Base-by-base conservation (phyloP, 2,113 vertebrate species). In the Bostrychus sinensis region DNA sequence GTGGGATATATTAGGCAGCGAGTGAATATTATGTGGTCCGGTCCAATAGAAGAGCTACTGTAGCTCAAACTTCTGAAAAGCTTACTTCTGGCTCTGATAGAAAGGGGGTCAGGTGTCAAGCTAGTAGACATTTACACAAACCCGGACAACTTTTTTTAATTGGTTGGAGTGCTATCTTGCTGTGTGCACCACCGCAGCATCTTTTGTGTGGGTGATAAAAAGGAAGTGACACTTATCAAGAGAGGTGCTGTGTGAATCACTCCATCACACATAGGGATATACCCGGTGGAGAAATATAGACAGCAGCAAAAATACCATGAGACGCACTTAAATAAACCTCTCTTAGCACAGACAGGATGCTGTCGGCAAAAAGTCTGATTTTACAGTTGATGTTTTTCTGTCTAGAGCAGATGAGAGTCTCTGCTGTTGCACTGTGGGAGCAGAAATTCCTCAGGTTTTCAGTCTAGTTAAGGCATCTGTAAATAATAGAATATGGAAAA, bases 191-290 rank as follows among this genome's bases (percentile, higher is more conserved):
- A 10, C 45, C 11, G 45, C 71, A 79, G 64, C 74, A 70, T 83
- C 61, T 83, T 54, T 57, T 73, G 66, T 56, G 86, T 83, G 83
- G 80, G 87, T 51, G 83, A 66, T 53, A 87, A 85, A 48, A 70
- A 83, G 86, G 84, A 89, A 89, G 86, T 87, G 85, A 75, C 89
- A 84, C 83, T 83, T 37, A 66, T 63, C 68, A 62, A 48, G 66
- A 76, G 78, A 73, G 75, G 77, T 84, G 78, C 62, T 77, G 75
- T 67, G 78, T 87, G 83, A 88, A 83, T 88, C 84, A 85, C 70
- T 75, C 74, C 50, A 66, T 80, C 81, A 68, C 80, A 73, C 69
- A 55, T 56, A 56, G 57, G 70, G 74, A 83, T 64, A 80, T 67
- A 82, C 72, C 85, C 85, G 83, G 80, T 90, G 82, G 71, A 82